phyloP scores from a whole-genome alignment of 2,797 vertebrate genomes.

The Trachops cirrhosus region DNA sequence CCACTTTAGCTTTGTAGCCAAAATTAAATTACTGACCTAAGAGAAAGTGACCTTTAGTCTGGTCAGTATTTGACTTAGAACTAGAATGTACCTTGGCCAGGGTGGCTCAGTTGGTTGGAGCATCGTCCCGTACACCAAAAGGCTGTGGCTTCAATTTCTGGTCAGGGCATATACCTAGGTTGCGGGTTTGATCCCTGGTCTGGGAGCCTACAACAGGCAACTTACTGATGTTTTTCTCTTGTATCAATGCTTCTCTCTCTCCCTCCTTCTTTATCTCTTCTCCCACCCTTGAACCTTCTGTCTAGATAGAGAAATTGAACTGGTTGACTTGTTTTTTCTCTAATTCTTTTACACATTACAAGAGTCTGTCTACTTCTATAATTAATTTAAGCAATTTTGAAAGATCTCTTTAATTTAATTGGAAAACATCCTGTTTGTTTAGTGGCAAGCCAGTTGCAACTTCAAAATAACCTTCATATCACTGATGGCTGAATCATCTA shows the following conservation, averaged over 20 bases:
- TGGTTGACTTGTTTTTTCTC: not conserved
- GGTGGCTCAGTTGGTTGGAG: not conserved
- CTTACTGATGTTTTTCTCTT: not conserved
- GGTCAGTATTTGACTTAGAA: conserved; percentile 22
- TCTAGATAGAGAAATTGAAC: not conserved
- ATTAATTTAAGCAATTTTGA: conserved; percentile 16
- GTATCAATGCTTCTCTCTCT: not conserved
- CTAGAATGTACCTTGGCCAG: not conserved
- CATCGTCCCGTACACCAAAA: not conserved
- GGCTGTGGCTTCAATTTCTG: not conserved
- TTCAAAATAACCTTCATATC: conserved; percentile 5
- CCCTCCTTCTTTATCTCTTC: too few relatives aligned
- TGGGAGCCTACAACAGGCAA: not conserved
- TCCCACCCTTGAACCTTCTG: not conserved
- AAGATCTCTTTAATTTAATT: conserved; percentile 3
- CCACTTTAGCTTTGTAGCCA: not conserved
- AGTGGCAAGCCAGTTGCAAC: not conserved
- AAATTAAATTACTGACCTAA: conserved; percentile 37
- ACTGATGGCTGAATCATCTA: not conserved
- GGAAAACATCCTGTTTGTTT: not conserved
- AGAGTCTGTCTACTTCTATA: not conserved
- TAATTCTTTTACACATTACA: not conserved
- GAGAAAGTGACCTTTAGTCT: not conserved
- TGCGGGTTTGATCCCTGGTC: not conserved
- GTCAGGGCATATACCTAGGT: not conserved